Conservation (phyloP, 2,888 invertebrate species). For the Andrena dorsata region DNA sequence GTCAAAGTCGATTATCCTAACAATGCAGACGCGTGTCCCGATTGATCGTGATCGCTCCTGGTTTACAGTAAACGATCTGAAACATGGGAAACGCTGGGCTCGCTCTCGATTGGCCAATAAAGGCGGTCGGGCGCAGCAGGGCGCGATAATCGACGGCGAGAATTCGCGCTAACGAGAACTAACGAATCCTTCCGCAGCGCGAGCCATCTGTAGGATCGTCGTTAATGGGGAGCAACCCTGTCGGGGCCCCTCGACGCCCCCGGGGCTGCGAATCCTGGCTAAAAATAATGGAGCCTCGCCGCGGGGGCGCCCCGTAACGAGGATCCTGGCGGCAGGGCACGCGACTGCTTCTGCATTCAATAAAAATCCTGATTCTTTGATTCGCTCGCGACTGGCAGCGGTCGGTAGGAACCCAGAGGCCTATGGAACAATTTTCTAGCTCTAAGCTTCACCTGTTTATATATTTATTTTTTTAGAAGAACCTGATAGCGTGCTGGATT, state of each 20-base stretch:
- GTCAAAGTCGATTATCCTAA: conserved; percentile 56
- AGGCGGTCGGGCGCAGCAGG: conserved; percentile 55
- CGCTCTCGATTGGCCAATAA: conserved; percentile 58
- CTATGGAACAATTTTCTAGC: neutral
- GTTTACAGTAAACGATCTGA: conserved; percentile 68
- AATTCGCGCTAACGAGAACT: conserved; percentile 79
- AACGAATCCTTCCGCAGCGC: conserved; percentile 81
- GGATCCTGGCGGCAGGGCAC: conserved; percentile 71
- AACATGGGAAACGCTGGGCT: conserved; percentile 42
- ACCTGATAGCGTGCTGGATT: neutral
- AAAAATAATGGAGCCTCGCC: conserved; percentile 79
- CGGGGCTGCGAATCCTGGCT: conserved; percentile 68
- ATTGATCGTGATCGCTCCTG: conserved; percentile 48
- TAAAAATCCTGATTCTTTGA: conserved; percentile 30
- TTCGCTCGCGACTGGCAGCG: neutral
- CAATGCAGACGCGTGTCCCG: conserved; percentile 32
- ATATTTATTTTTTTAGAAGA: neutral
- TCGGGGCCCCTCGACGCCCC: conserved; percentile 51
- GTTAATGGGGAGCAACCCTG: conserved; percentile 75
- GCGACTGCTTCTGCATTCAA: conserved; percentile 43
- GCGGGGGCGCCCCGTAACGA: conserved; percentile 79
- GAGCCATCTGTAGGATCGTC: conserved; percentile 81
- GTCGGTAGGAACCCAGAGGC: neutral
- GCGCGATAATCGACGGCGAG: conserved; percentile 57
- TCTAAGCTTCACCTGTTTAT: neutral